phyloP scores from a whole-genome alignment of 2,888 invertebrate genomes.

The Idaea dimidiata region DNA sequence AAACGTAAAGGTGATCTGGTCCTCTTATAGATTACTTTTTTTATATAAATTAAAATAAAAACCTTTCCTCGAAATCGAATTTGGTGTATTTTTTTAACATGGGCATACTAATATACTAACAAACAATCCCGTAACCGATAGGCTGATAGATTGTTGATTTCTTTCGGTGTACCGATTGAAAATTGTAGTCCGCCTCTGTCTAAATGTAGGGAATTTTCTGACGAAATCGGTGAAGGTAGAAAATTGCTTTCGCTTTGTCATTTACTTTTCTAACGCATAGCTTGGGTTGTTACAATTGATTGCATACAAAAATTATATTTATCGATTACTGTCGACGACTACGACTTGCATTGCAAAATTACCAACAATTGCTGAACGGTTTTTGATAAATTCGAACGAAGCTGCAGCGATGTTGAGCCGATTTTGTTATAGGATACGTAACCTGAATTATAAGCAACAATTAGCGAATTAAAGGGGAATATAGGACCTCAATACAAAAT shows the following conservation, averaged over 20 bases:
- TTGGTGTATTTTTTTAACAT: slow-evolving; percentile 81
- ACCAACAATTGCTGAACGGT: too few species aligned
- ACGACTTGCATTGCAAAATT: too few species aligned
- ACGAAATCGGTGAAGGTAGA: not conserved
- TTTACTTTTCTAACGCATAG: slow-evolving; percentile 1
- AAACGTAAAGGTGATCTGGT: slow-evolving; percentile 70
- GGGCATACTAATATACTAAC: slow-evolving; percentile 79
- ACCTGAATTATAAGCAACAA: too few species aligned
- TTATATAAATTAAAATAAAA: slow-evolving; percentile 77
- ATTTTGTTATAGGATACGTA: too few species aligned
- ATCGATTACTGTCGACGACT: too few species aligned
- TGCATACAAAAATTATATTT: not conserved
- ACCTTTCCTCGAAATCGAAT: slow-evolving; percentile 78
- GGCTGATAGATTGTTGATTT: not conserved
- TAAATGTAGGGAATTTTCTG: not conserved
- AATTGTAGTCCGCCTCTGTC: not conserved
- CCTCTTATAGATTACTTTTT: slow-evolving; percentile 64
- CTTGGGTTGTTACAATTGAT: not conserved
- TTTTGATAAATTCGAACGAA: too few species aligned
- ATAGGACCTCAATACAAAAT: too few species aligned
- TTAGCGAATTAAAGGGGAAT: too few species aligned
- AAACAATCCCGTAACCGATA: slow-evolving; percentile 26
- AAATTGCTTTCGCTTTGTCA: slow-evolving; percentile 3
- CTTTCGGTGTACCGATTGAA: not conserved
- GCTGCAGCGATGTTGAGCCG: too few species aligned